Evolutionary conservation across 2,797 vertebrate genomes (phyloP), one percentile per base, ranked within the genome.

Genomic region (Semaprochilodus insignis): DNA sequence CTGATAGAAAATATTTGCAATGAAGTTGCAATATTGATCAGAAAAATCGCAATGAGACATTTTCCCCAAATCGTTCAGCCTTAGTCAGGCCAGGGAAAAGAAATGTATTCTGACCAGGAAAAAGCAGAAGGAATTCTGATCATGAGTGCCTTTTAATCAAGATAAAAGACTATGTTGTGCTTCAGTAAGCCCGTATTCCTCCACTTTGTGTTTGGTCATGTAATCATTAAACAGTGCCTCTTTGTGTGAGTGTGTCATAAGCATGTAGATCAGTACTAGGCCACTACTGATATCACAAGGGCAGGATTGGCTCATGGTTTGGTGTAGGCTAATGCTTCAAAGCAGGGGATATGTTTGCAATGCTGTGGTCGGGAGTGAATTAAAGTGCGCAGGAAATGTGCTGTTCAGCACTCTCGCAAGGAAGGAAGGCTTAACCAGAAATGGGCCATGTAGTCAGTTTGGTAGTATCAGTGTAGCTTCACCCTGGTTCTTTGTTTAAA

Each of bases 321-420:
- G n/a, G 25, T 21, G 74, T 44, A 27, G 36, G 19, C 60, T 21
- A 27, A 36, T 25, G 8, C 13, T 77, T 7, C 31, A 13, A 7
- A 17, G 25, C 44, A 51, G 51, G 16, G 25, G 23, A 15, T 60
- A 3, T 78, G 76, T 69, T 74, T 74, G 21, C 36, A 14, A 31
- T 65, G 60, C 60, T 67, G 69, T 59, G 69, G 60, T 83, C 19
- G 31, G 59, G 31, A 83, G 67, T 27, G 72, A 40, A 54, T 71
- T 72, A 36, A 77, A 63, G 36, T 78, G 57, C 74, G 72, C 78
- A 78, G n/a, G 52, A 83, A 85, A 57, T 27, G 54, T 67, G 31
- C 52, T 73, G 66, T 62, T 80, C 78, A 83, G 84, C 83, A 65
- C 10, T 78, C 51, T 62, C 69, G 65, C 52, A 51, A 76, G 57